Evolutionary conservation across 2,888 invertebrate genomes (phyloP), one percentile per base, ranked within the genome.

Genomic region (Cheilosia vulpina): DNA sequence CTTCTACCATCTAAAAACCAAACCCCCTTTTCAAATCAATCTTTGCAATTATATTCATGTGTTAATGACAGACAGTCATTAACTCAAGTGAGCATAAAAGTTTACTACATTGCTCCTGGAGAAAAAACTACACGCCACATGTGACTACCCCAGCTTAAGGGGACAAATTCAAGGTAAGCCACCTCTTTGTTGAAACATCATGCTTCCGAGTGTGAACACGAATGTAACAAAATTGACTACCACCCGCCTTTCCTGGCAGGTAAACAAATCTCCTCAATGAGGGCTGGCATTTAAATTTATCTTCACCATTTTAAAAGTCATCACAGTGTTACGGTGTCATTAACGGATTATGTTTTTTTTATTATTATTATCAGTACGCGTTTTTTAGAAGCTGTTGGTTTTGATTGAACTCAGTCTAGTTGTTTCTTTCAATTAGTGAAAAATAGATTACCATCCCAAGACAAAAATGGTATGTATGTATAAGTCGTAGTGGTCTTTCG

Each of bases 251-350:
- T 13, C 1, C 38, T 4, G 13, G 11, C 13, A 13, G 38, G 38
- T 45, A n/a, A 45, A 45, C 5, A 6, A 45, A 45, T 17, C 6
- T 2, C 2, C 2, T 2, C n/a, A 45, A 15, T 15, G 2, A 15
- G 43, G n/a, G 43, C 7, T 7, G n/a, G 1, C n/a, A 45, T 17
- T 45, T 45, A 45, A 45, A 45, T 15, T 38, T 38, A 58, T 76
- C 41, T 34, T 75, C 57, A 65, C 34, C 63, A 38, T 57, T 75
- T 58, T 50, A 57, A 57, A 58, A 65, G 38, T 57, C 55, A 38
- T 55, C 63, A 57, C 38, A 65, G 19, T 57, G 38, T 66, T 58
- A 60, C 34, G 21, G 58, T 31, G 52, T 60, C 66, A 43, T 58
- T 60, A 60, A 58, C 31, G 15, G 58, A 52, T 62, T 72, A 9